phyloP scores from a whole-genome alignment of 2,113 vertebrate genomes.

The Melanerpes aurifrons region DNA sequence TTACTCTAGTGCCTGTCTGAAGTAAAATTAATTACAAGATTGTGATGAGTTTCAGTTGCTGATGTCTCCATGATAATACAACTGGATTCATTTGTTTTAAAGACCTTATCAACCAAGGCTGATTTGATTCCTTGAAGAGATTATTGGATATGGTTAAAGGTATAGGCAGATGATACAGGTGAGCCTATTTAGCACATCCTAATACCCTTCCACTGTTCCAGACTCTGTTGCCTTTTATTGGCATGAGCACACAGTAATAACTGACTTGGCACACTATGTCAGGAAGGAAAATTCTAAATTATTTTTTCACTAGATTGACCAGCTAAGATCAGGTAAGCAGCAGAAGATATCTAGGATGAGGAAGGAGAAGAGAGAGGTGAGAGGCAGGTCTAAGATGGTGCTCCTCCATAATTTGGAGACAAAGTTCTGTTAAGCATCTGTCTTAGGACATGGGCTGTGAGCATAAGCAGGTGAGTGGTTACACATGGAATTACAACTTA shows the following conservation, averaged over 20 bases:
- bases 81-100: background rate
- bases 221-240: background rate
- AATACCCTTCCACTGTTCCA: background rate
- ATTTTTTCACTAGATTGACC: background rate
- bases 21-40: background rate
- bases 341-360: background rate
- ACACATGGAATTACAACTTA: background rate
- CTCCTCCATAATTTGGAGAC: background rate
- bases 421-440: background rate
- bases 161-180: background rate
- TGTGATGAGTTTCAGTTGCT: background rate
- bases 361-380: background rate
- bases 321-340: background rate
- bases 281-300: background rate
- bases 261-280: background rate
- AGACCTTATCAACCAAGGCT: background rate
- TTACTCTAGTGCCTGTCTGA: background rate
- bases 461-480: background rate
- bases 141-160: background rate
- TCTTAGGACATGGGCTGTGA: background rate
- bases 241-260: background rate
- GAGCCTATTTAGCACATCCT: background rate
- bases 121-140: background rate
- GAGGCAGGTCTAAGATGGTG: background rate
- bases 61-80: background rate